Base-by-base conservation (phyloP, 64 coral and sea anemone species). In the Pocillopora damicornis region DNA sequence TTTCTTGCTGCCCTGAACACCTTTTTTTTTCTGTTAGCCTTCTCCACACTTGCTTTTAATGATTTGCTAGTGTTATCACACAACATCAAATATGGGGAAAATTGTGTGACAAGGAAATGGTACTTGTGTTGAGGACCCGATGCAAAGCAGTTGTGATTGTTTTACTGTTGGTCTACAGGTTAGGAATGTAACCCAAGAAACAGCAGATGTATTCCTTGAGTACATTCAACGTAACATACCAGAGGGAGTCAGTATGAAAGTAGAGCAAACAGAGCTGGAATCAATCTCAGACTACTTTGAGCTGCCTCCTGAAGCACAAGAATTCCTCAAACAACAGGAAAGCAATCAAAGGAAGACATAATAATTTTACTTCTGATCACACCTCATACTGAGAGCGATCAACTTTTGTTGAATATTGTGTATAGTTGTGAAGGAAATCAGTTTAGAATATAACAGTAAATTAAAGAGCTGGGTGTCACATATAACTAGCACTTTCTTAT, bases 171-270 rank as follows among this genome's bases (percentile, higher is more conserved):
- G 11, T 30, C 36, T 18, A 14, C 45, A 98, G 96, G 67, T 98
- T 61, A 89, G 83, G 71, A 81, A 90, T 59, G 83, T 99, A 36
- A 99, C 97, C 56, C 83, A 90, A 36, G 79, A 92, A 45, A 99
- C 97, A 75, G 89, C 97, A 59, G 97, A 99, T 84, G 90, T 92
- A 15, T 95, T 99, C 38, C 72, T 99, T 25, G 97, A 99, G 58
- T 99, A 99, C 66, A 93, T 99, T 57, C 97, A 99, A 20, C 90
- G 97, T 35, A 99, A 99, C 67, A 81, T 95, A 13, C 97, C 97
- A 0, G 97, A 99, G 67, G 97, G 97, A 37, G 87, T 99, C 35
- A 99, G 93, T 74, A 99, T 99, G 97, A 92, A 78, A 71, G 85
- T 99, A 8, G 90, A 99, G 45, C 97, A 99, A 45, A 99, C 97